phyloP scores from a whole-genome alignment of 2,888 invertebrate genomes.

The Ctenicera cuprea region DNA sequence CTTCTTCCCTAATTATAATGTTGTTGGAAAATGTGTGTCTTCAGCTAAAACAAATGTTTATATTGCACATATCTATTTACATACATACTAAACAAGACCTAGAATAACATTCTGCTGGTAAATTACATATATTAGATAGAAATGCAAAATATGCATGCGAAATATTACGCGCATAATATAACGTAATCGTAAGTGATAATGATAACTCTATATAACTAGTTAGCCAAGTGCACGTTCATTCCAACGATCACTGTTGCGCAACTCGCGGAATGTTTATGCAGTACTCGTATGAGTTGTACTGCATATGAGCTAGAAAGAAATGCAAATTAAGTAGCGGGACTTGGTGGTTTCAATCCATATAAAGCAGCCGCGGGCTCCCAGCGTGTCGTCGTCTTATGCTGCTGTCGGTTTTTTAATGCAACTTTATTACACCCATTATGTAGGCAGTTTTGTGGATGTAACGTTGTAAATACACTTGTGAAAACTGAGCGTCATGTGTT shows the following conservation, averaged over 20 bases:
- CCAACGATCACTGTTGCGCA: slow-evolving; percentile 9
- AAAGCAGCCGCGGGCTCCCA: slow-evolving; percentile 31
- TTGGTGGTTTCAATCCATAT: slow-evolving; percentile 19
- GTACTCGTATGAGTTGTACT: slow-evolving; percentile 19
- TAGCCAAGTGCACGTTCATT: slow-evolving; percentile 11
- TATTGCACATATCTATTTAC: too few species aligned
- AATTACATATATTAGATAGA: slow-evolving; percentile 4
- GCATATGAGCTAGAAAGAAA: slow-evolving; percentile 38
- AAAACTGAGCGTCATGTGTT: slow-evolving; percentile 24
- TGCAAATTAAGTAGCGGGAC: slow-evolving; percentile 46
- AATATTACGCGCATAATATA: not conserved
- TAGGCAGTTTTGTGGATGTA: slow-evolving; percentile 31
- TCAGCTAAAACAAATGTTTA: too few species aligned
- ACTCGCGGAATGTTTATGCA: slow-evolving; percentile 32
- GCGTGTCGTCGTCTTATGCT: slow-evolving; percentile 34
- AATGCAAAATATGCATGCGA: not conserved
- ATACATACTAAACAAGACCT: too few species aligned
- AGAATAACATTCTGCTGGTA: too few species aligned
- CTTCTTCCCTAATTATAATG: too few species aligned
- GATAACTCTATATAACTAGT: slow-evolving; percentile 10
- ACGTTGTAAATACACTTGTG: slow-evolving; percentile 20
- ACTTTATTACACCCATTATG: slow-evolving; percentile 37
- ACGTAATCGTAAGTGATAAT: not conserved
- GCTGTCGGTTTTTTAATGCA: slow-evolving; percentile 36
- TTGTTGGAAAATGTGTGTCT: too few species aligned